Percentiles rank a stretch among this genome's conserved stretches.
Evolutionary conservation across 2,888 invertebrate species (phyloP).

Genomic region (Biston betularia): DNA sequence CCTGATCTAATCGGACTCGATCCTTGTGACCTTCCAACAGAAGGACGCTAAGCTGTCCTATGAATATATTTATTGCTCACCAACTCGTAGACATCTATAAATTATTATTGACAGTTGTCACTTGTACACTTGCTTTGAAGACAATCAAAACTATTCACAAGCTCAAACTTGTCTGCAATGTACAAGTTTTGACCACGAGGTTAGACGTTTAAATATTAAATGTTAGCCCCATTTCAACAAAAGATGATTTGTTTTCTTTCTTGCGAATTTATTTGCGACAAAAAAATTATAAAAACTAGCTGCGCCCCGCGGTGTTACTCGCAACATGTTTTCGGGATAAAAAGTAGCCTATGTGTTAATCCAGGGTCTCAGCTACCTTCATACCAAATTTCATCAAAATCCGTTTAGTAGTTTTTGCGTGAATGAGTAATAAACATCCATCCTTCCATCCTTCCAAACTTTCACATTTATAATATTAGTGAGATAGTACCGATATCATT

Average conservation of each 20-base stretch:
- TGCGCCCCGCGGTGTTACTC: no score
- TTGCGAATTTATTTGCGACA: no score
- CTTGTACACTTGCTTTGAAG: slow-evolving; percentile 34
- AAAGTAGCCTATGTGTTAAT: no score
- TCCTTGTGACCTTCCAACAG: slow-evolving; percentile 47
- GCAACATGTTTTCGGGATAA: no score
- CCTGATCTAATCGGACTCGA: slow-evolving; percentile 48
- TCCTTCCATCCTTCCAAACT: no score
- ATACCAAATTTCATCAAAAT: no score
- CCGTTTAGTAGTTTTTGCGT: no score
- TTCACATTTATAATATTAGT: neutral
- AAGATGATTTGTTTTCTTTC: no score
- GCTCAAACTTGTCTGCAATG: slow-evolving; percentile 13
- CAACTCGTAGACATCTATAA: slow-evolving; percentile 56
- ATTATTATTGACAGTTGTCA: slow-evolving; percentile 56
- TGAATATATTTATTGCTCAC: slow-evolving; percentile 56
- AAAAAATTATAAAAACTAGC: no score
- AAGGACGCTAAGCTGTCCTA: slow-evolving; percentile 43
- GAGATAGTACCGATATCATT: neutral
- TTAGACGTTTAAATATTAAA: slow-evolving; percentile 27
- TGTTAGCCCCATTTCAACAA: slow-evolving; percentile 11
- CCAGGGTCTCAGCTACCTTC: no score
- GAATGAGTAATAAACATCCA: no score
- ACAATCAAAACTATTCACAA: slow-evolving; percentile 29
- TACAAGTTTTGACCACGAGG: slow-evolving; percentile 24